These are phyloP conservation scores for Rambutsinella grinnellia DNA, from an alignment of 2,888 invertebrate genomes.

Conservation along the genomic window DNA sequence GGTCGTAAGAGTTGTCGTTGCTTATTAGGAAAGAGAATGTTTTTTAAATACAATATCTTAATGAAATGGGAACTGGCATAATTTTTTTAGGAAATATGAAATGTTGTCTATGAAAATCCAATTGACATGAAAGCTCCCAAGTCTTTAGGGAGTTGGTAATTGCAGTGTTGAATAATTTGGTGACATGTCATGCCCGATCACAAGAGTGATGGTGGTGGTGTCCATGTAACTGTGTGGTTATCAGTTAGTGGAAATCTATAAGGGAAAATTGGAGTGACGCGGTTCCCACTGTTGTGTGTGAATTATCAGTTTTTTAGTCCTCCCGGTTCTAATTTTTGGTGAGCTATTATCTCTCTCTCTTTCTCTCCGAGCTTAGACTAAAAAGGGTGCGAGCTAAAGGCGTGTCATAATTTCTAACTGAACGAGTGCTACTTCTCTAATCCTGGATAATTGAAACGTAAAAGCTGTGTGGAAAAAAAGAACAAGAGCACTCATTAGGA, in stretches of 20 bases:
- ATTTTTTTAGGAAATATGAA: slow-evolving; percentile 22
- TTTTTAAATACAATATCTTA: neutral
- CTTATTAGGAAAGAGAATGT: slow-evolving; percentile 34
- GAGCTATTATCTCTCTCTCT: slow-evolving; percentile 36
- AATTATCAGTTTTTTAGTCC: slow-evolving; percentile 42
- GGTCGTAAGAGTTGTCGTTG: slow-evolving; percentile 40
- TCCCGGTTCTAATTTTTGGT: slow-evolving; percentile 17
- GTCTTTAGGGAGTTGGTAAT: too few species aligned
- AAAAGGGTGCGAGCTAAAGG: slow-evolving; percentile 65
- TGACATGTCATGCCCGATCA: slow-evolving; percentile 22
- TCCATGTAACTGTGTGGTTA: neutral
- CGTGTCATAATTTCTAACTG: slow-evolving; percentile 64
- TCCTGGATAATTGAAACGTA: neutral
- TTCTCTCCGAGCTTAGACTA: slow-evolving; percentile 35
- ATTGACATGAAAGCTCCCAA: too few species aligned
- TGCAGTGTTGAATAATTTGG: too few species aligned
- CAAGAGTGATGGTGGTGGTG: neutral
- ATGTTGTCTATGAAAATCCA: too few species aligned
- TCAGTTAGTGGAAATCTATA: neutral
- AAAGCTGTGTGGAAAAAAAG: slow-evolving; percentile 12
- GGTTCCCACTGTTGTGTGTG: slow-evolving; percentile 41
- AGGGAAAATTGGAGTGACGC: slow-evolving; percentile 20
- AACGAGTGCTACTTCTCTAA: slow-evolving; percentile 34
- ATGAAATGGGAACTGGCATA: neutral
- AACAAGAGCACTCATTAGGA: slow-evolving; percentile 62